Evolutionary conservation across 2,113 vertebrate genomes (phyloP), one percentile per base, ranked within the genome.

Genomic region (Odocoileus hemionus): DNA sequence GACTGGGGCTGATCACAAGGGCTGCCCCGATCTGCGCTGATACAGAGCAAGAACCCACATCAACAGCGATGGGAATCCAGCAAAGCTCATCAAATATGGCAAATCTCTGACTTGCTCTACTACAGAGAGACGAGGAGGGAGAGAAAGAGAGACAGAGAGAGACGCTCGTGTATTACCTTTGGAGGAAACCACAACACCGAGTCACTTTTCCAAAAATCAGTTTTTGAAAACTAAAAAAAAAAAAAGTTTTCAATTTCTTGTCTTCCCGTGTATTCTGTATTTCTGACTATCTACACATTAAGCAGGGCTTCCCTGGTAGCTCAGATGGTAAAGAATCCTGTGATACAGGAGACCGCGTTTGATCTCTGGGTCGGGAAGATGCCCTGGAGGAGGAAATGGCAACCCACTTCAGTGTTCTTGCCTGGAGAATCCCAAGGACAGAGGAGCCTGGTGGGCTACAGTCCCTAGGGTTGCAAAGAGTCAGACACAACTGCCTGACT

Each of bases 401-500:
- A 13, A 7, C 70, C 39, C 23, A 7, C 13, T 25, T 21, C 70
- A 14, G 23, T 15, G 11, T 43, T 76, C 70, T 14, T 26, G 39
- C 70, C 70, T 2, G 12, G 70, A 43, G 70, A 76, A 21, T 12
- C 3, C 70, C 36, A 25, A 0, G 0, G 23, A 43, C 70, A 14
- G 36, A 7, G 36, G 36, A 7, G 70, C 3, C 36, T 43, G 12
- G 57, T 1, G 25, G 36, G 6, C 11, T 7, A 11, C 36, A 39
- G 23, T 26, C 70, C 1, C 7, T 0, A 1, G 23, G 39, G 70
- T 15, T 0, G 0, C 70, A 25, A 3, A 43, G 21, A 39, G 11
- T 26, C 70, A 0, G 70, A 7, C 5, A 74, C 0, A 6, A 25
- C 36, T 0, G 21, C 7, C 11, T 12, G 4, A 21, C 2, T 70